Percentiles rank a stretch among this genome's conserved stretches.
These are phyloP conservation scores for Anguilla megastoma DNA, from an alignment of 2,797 vertebrate species.

Conservation along the genomic window DNA sequence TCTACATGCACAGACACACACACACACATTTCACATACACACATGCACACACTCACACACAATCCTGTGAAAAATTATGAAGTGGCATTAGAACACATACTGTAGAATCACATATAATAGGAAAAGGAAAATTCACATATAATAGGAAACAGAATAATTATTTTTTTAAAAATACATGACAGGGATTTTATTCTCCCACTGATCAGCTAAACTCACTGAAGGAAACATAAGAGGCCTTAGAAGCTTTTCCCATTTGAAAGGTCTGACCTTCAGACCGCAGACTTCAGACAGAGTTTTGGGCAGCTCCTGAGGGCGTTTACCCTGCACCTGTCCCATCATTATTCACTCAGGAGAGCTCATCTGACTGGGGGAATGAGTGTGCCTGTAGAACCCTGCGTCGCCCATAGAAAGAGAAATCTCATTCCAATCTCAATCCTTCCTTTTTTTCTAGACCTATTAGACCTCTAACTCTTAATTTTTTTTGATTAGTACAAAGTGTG, in stretches of 20 bases:
- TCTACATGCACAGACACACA: no score
- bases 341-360: constrained; percentile 51
- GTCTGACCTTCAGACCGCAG: neutral
- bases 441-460: constrained; percentile 31
- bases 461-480: constrained; percentile 38
- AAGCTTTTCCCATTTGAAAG: constrained; percentile 1
- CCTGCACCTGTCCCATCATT: constrained; percentile 51
- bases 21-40: no score
- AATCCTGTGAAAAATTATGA: neutral
- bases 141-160: neutral
- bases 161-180: neutral
- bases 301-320: constrained; percentile 50
- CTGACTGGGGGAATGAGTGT: constrained; percentile 44
- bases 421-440: neutral
- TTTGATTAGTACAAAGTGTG: constrained; percentile 45
- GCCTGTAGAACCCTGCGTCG: constrained; percentile 33
- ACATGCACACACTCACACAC: neutral
- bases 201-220: neutral
- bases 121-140: neutral
- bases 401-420: neutral
- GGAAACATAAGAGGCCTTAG: constrained; percentile 7
- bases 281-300: neutral
- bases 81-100: no score
- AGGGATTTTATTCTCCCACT: neutral
- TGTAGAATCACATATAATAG: neutral